Conservation (phyloP, 2,888 invertebrate species). For the Ichneumoninae sp. region DNA sequence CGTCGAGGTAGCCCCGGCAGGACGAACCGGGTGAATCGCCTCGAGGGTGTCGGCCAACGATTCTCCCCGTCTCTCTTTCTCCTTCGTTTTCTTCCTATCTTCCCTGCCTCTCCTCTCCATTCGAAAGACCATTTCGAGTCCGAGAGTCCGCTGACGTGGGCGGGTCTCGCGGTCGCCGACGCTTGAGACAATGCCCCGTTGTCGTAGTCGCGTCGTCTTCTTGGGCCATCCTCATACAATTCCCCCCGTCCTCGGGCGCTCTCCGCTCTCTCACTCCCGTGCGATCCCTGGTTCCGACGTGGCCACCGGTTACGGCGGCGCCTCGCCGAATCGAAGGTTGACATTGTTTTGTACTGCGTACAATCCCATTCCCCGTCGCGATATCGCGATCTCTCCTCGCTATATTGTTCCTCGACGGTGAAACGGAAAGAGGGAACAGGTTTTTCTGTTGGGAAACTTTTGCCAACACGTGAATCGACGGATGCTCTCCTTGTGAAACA, state of each 20-base stretch:
- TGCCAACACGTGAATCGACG: background rate
- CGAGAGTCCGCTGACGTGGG: constrained; percentile 62
- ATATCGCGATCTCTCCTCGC: constrained; percentile 13
- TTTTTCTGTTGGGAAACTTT: background rate
- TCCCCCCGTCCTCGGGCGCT: constrained; percentile 24
- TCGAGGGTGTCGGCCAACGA: constrained; percentile 64
- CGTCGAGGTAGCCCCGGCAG: constrained; percentile 45
- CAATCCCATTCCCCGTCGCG: background rate
- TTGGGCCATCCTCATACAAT: constrained; percentile 34
- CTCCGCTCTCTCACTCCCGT: background rate
- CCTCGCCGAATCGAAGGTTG: constrained; percentile 19
- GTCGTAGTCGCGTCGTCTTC: constrained; percentile 39
- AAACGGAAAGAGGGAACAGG: background rate
- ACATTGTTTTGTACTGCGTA: constrained; percentile 48
- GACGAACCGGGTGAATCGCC: constrained; percentile 66
- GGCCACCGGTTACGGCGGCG: background rate
- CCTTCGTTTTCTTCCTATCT: constrained; percentile 11
- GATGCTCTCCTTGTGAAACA: background rate
- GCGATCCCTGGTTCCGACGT: constrained; percentile 61
- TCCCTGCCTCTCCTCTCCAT: constrained; percentile 54
- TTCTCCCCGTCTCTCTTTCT: constrained; percentile 29
- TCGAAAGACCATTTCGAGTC: constrained; percentile 64
- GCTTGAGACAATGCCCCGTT: constrained; percentile 66
- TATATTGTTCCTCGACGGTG: constrained; percentile 14
- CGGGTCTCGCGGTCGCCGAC: constrained; percentile 63